phyloP scores from a whole-genome alignment of 2,797 vertebrate species.

The Cynopterus sphinx region DNA sequence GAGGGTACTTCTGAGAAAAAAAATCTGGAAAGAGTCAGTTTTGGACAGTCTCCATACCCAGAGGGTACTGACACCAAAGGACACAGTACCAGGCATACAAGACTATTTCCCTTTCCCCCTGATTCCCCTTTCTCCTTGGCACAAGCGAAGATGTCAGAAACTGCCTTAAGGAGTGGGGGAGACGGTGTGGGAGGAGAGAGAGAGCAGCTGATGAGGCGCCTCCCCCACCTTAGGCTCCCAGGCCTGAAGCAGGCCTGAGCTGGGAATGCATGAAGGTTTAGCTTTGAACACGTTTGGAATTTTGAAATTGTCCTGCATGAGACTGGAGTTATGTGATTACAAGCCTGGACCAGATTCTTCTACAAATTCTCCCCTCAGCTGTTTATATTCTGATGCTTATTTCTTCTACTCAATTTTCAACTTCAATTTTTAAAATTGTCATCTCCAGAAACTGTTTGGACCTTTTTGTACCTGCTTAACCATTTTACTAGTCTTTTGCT shows the following conservation, averaged over 20 bases:
- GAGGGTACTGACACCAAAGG: neutral
- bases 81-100: neutral
- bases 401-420: slow-evolving; percentile 5
- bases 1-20: neutral
- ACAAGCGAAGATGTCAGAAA: neutral
- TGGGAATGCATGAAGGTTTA: neutral
- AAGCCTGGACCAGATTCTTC: neutral
- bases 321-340: neutral
- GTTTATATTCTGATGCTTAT: neutral
- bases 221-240: neutral
- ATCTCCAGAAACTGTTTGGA: slow-evolving; percentile 21
- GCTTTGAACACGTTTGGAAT: neutral
- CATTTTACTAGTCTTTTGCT: neutral
- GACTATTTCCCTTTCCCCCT: neutral
- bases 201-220: neutral
- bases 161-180: neutral
- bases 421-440: neutral
- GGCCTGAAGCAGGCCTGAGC: neutral
- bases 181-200: neutral
- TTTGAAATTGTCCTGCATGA: neutral
- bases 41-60: neutral
- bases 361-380: neutral
- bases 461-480: neutral
- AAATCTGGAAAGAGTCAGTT: neutral
- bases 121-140: neutral